Evolutionary conservation across 1,140 invertebrate species (phyloP), one percentile per base, ranked within the genome.

Genomic region (Anagrus nilaparvatae): DNA sequence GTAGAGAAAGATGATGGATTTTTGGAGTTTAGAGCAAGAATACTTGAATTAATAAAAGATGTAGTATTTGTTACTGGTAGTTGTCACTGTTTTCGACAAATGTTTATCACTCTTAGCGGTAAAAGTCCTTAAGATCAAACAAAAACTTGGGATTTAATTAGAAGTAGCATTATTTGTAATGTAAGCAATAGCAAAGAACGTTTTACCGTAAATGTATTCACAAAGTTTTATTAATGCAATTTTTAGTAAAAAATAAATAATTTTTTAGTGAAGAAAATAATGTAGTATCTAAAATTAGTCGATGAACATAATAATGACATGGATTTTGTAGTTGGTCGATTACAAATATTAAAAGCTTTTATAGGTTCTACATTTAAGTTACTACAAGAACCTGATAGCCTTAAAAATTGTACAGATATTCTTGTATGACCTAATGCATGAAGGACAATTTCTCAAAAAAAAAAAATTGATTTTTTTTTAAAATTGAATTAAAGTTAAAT

Each of bases 31-130:
- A 73, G 95, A 52, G 65, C 75, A 39, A 83, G 91, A 58, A 92
- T 94, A 0, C 84, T 82, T 6, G 94, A 97, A 57, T 68, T 97
- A 31, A 89, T 97, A 33, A 94, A 94, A 64, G 95, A 99, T 68
- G 87, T 97, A 19, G 85, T 95, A n/a, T 97, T 97, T 62, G 90
- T 98, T 43, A 85, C 97, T 40, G 91, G 93, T 1, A 93, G 91
- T 28, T 83, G 84, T 41, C 80, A 82, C 37, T 89, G 90, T 61
- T 95, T 98, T 63, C 74, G 84, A 51, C 87, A 96, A 70, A 92
- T 96, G 81, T 88, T 87, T 60, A 57, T 81, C 0, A 76, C 74
- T 19, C 68, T 89, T 6, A 65, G 58, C 32, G 59, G 49, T 18
- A n/a, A n/a, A n/a, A n/a, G n/a, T n/a, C 36, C 52, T 3, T 55